A percentile compares a stretch with the other conserved stretches of the same genome.
Conservation (phyloP, 2,797 vertebrate species). For the Epinephelus malabaricus region DNA sequence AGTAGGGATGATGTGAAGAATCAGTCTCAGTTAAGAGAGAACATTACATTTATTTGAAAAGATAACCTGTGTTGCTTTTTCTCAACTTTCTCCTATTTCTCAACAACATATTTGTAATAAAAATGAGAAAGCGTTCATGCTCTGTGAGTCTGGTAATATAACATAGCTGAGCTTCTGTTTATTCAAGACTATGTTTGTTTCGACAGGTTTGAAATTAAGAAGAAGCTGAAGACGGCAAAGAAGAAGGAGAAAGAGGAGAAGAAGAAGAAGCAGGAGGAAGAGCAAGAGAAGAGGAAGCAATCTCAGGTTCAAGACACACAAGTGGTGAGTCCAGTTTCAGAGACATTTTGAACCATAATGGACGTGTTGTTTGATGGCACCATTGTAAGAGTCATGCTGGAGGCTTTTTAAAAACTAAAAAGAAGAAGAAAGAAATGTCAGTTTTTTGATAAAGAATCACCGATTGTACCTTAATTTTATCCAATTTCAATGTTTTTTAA, state of each 20-base stretch:
- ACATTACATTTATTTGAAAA: neutral
- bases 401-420: no score
- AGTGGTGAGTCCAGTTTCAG: constrained; percentile 84
- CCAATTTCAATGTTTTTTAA: no score
- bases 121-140: neutral
- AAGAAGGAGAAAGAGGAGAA: constrained; percentile 99
- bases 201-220: constrained; percentile 98
- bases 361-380: no score
- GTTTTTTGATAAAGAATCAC: no score
- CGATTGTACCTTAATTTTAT: no score
- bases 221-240: constrained; percentile 98
- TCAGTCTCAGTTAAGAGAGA: neutral
- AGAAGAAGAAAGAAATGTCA: no score
- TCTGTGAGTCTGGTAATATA: neutral
- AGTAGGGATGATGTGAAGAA: constrained; percentile 26
- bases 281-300: constrained; percentile 97
- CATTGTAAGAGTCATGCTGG: no score
- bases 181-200: constrained; percentile 1
- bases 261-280: constrained; percentile 98
- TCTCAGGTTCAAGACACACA: constrained; percentile 96
- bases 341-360: neutral
- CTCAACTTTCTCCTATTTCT: neutral
- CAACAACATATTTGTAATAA: neutral
- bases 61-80: neutral
- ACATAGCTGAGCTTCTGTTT: neutral